Evolutionary conservation across 2,797 vertebrate genomes (phyloP), one percentile per base, ranked within the genome.

Genomic region (Trichosurus vulpecula): DNA sequence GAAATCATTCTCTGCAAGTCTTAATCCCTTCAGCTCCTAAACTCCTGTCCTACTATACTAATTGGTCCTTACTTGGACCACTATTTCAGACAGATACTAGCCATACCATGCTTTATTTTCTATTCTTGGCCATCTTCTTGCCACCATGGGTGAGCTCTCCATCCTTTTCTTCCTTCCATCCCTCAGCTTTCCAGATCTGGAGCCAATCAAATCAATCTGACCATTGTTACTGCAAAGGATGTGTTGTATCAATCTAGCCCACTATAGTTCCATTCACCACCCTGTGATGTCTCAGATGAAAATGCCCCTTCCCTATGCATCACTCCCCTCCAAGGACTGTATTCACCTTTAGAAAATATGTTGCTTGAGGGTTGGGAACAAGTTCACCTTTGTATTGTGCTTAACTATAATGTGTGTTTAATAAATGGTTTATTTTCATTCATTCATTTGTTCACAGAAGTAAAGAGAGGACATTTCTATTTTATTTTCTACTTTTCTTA

Each of bases 401-500:
- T n/a, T n/a, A 41, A 4, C n/a, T n/a, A n/a, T n/a, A n/a, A 66
- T 61, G 4, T 35, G 4, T 35, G 13, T 41, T 74, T 14, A 74
- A 58, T 41, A 22, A 74, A 6, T 35, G 12, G 61, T n/a, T 74
- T 74, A 41, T 41, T 74, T 66, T 66, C 35, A 66, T n/a, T n/a
- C 35, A n/a, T 22, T 74, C 16, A 41, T 2, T 41, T 41, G 74
- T 41, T 74, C 35, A 74, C 29, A 41, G n/a, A 74, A 74, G 16
- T 22, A 74, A 41, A 41, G 16, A 22, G n/a, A 66, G 14, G 4
- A 74, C 11, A 22, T 74, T 94, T 81, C 25, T 52, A 14, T 95
- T 95, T 97, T 74, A 29, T 14, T 93, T 94, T 93, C 41, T 95
- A 13, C 95, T 66, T 90, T 95, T 95, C 66, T 89, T 92, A 66